Base-by-base conservation (phyloP, 2,888 invertebrate genomes). In the Drosophila nr. perissopoda region DNA sequence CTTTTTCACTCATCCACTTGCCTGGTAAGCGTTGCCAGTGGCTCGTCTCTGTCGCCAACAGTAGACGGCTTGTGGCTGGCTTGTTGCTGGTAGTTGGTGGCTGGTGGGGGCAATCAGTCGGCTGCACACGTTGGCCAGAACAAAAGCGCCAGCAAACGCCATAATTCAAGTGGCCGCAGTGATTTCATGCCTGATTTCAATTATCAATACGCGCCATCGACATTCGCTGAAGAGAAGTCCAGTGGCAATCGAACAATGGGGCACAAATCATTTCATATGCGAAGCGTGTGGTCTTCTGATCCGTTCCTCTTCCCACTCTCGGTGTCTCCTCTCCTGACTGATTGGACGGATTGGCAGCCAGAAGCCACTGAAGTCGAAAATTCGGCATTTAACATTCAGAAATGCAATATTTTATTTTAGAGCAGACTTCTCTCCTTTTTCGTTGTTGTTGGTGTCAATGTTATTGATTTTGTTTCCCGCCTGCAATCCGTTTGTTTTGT, bases 171-270 rank as follows among this genome's bases (percentile, higher is more conserved):
- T 89, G 78, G 85, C 88, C 83, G 76, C 83, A 76, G 80, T 83
- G 90, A 87, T 87, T 87, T 87, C 76, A 90, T 87, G 87, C 90
- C 89, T 90, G 87, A 87, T 87, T 87, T 87, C 89, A 90, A 90
- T 87, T 90, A 87, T 87, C 90, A 87, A 87, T 87, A 90, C 75
- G 75, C 83, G 79, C 83, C 83, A 84, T 82, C 82, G 82, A 82
- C 70, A 77, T 56, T 59, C 59, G 46, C 59, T 65, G 65, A 61
- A 70, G 61, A 59, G 66, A 56, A 40, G 70, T 38, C 46, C 29
- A 33, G 21, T 29, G 46, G 61, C 80, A 77, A 63, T 72, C 78
- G 85, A 89, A 85, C 89, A 85, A 85, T 85, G 89, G 89, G 89
- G 74, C 79, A 90, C 90, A 87, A 87, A 87, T 87, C 90, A 87